A percentile compares a stretch with the other conserved stretches of the same genome.
Conservation (phyloP, 1,140 invertebrate genomes). For the Heterodera carotae region DNA sequence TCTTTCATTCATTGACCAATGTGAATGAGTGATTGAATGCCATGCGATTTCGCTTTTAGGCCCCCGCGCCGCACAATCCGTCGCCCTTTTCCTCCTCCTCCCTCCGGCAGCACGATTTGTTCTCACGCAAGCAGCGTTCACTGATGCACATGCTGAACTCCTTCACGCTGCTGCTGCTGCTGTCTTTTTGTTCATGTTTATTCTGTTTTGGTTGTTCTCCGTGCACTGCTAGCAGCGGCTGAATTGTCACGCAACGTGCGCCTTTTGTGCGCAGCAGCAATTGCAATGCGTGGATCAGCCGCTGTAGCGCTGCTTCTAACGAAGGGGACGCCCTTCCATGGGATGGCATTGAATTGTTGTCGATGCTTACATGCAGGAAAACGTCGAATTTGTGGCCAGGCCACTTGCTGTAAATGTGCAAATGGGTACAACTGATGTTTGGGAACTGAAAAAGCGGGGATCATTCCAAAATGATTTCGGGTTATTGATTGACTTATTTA, state of each 20-base stretch:
- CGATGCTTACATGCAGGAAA: background rate
- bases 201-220: background rate
- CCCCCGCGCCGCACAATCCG: background rate
- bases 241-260: background rate
- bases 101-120: background rate
- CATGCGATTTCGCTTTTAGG: background rate
- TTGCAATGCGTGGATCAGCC: background rate
- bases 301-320: background rate
- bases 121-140: background rate
- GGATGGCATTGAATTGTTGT: background rate
- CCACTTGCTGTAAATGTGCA: slow-evolving; percentile 32
- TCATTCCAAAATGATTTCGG: no score
- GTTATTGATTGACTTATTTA: background rate
- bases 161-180: background rate
- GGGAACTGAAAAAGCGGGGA: slow-evolving; percentile 36
- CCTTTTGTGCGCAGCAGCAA: background rate
- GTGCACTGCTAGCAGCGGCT: background rate
- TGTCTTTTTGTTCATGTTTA: background rate
- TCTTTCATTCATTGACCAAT: no score
- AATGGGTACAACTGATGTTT: slow-evolving; percentile 23
- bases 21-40: no score
- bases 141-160: background rate
- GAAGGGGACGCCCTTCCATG: background rate
- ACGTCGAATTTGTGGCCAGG: slow-evolving; percentile 2
- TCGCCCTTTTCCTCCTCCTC: no score